Percentiles rank a stretch among this genome's conserved stretches.
phyloP scores from a whole-genome alignment of 2,797 vertebrate genomes.

The Sciurus vulgaris region DNA sequence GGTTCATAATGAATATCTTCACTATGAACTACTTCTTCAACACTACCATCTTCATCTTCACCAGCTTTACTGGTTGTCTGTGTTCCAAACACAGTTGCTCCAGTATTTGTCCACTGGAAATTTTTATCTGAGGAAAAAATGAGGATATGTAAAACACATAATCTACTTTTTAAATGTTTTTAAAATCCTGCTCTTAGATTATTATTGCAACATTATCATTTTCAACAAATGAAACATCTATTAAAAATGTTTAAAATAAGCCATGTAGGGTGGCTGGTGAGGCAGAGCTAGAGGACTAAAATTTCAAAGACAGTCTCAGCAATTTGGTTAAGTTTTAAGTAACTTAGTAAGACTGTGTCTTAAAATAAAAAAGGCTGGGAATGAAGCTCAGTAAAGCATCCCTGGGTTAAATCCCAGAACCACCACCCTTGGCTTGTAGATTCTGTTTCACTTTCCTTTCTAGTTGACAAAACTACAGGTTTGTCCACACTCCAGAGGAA shows the following conservation, averaged over 20 bases:
- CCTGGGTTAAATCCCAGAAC: no score
- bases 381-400: no score
- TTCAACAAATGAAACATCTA: not conserved
- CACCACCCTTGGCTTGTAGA: no score
- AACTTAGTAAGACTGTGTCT: no score
- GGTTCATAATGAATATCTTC: slow-evolving; percentile 97
- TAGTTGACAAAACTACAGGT: no score
- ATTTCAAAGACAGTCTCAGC: no score
- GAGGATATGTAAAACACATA: not conserved
- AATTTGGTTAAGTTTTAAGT: no score
- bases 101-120: slow-evolving; percentile 96
- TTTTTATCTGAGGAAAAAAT: slow-evolving; percentile 91
- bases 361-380: no score
- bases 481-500: slow-evolving; percentile 81
- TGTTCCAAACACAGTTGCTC: slow-evolving; percentile 93
- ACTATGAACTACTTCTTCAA: slow-evolving; percentile 92
- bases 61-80: slow-evolving; percentile 83
- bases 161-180: not conserved
- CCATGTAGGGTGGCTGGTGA: no score
- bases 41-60: slow-evolving; percentile 91
- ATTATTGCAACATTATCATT: not conserved
- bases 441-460: no score
- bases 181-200: not conserved
- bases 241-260: slow-evolving; percentile 22
- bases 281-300: no score